Evolutionary conservation across 2,797 vertebrate genomes (phyloP), one percentile per base, ranked within the genome.

Genomic region (Emys orbicularis): DNA sequence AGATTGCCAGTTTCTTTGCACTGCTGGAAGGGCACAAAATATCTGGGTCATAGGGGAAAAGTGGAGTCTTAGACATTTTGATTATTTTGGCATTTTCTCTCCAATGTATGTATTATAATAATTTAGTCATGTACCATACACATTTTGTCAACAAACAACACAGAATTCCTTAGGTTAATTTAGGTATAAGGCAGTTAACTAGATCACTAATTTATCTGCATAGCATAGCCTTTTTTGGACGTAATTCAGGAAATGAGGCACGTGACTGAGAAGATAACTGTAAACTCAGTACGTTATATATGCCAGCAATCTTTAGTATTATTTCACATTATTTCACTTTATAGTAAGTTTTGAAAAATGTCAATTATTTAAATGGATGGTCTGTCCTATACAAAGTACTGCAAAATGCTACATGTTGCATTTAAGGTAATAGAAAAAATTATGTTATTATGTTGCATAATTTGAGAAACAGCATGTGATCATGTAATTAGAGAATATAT

Each of bases 401-500:
- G 7, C 0, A 0, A 54, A 29, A 50, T 77, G 68, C 9, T 83
- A 15, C 52, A 1, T 74, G 57, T 44, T 88, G 2, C 13, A 59
- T 88, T 94, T 83, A 27, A 8, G 27, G 18, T 29, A 47, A 23
- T 34, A 50, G 47, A n/a, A n/a, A 41, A 44, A 81, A 0, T 1
- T 53, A 25, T 5, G 0, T 3, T 50, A 88, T 93, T 90, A 44
- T 72, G 56, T 57, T 89, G 88, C 18, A 61, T 92, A 93, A 27
- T 86, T 84, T 56, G 74, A 72, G 59, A 91, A 96, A 86, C 34
- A 61, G 2, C 82, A 65, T 34, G 72, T 82, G 19, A 81, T n/a
- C 68, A 93, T 95, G 79, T 91, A 95, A 91, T 76, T 90, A 23
- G 84, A 90, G 19, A 84, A 8, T 44, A 47, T 76, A 11, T 86